Evolutionary conservation across 2,797 vertebrate genomes (phyloP).

Genomic region (Harpagifer antarcticus): DNA sequence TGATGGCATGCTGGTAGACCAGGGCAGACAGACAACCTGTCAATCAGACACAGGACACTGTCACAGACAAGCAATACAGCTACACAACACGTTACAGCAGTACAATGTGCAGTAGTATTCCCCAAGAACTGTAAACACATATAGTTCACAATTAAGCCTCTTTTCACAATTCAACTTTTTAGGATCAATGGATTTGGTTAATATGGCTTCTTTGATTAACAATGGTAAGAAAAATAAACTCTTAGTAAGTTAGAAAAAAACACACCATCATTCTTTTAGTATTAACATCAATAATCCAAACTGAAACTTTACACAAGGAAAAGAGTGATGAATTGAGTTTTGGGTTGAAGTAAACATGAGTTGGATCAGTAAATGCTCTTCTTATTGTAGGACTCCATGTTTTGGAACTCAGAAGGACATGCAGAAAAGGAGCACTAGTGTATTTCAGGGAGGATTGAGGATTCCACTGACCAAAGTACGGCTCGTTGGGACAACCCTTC

Average conservation of each 20-base stretch:
- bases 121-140: neutral
- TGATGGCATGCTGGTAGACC: slow-evolving; percentile 99
- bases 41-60: slow-evolving; percentile 39
- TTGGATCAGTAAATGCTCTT: slow-evolving; percentile 53
- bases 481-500: slow-evolving; percentile 98
- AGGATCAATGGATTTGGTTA: neutral
- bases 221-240: neutral
- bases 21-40: slow-evolving; percentile 95
- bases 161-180: neutral
- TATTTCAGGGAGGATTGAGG: neutral
- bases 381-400: slow-evolving; percentile 58
- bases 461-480: slow-evolving; percentile 93
- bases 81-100: neutral
- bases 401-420: slow-evolving; percentile 25
- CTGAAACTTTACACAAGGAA: neutral
- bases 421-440: neutral
- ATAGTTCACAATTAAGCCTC: too few relatives aligned
- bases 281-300: slow-evolving; percentile 7
- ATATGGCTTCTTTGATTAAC: neutral
- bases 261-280: too few relatives aligned
- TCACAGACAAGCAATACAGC: slow-evolving; percentile 21
- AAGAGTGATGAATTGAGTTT: neutral
- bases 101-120: neutral
- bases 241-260: neutral
- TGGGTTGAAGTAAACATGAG: slow-evolving; percentile 16